Conservation (phyloP, 2,113 vertebrate species). For the Plestiodon gilberti region DNA sequence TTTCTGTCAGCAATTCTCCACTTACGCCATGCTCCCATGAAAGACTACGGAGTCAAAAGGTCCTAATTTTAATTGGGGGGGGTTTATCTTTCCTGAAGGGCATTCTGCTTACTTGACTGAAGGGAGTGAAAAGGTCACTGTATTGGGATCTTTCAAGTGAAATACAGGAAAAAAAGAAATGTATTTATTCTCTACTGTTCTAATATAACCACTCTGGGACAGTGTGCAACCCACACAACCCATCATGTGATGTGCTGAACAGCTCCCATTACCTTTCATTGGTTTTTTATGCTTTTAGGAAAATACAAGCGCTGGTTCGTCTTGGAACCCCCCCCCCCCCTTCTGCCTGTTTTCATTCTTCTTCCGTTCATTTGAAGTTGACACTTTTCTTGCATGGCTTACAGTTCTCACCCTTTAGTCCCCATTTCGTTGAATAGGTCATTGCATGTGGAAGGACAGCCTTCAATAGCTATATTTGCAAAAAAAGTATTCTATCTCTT, state of each 20-base stretch:
- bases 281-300: neutral
- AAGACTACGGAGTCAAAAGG: neutral
- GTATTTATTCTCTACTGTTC: neutral
- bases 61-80: neutral
- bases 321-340: constrained; percentile 20
- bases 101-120: neutral
- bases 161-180: neutral
- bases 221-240: constrained; percentile 1
- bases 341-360: constrained; percentile 47
- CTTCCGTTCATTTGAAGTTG: constrained; percentile 53
- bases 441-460: constrained; percentile 50
- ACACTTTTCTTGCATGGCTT: constrained; percentile 44
- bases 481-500: constrained; percentile 59
- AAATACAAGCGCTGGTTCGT: neutral
- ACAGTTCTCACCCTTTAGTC: constrained; percentile 29
- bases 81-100: neutral
- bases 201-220: neutral
- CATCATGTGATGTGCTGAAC: constrained; percentile 12
- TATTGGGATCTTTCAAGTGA: neutral
- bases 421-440: constrained; percentile 27
- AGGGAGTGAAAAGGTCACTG: neutral
- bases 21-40: no score
- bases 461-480: constrained; percentile 38
- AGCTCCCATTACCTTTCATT: constrained; percentile 17
- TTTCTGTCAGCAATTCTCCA: neutral